Conservation (phyloP, 1,140 invertebrate genomes). For the Sipha flava region DNA sequence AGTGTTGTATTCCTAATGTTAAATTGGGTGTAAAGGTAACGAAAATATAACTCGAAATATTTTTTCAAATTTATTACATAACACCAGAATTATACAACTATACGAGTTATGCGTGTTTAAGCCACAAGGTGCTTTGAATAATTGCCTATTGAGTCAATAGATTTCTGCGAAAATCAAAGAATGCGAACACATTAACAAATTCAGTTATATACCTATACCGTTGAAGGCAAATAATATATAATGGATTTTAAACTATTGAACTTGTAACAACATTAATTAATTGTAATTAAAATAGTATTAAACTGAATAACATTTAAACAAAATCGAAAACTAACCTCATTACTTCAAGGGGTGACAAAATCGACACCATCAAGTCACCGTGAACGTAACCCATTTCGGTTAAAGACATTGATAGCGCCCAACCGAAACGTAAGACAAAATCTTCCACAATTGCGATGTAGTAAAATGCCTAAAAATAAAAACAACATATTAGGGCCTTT, state of each 20-base stretch:
- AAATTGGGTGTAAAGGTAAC: too few relatives aligned
- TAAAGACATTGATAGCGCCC: conserved; percentile 79
- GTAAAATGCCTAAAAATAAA: conserved; percentile 67
- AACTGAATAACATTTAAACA: background rate
- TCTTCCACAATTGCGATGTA: conserved; percentile 97
- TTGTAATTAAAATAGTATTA: too few relatives aligned
- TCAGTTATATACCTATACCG: background rate
- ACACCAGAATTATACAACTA: background rate
- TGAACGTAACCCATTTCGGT: conserved; percentile 72
- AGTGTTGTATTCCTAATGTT: too few relatives aligned
- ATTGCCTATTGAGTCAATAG: background rate
- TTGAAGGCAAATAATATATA: background rate
- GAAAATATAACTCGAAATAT: too few relatives aligned
- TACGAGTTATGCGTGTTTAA: background rate
- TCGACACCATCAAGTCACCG: conserved; percentile 76
- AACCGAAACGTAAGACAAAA: conserved; percentile 84
- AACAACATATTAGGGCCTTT: background rate
- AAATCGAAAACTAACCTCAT: conserved; percentile 59
- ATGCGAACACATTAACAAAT: background rate
- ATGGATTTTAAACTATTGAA: background rate
- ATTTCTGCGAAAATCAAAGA: background rate
- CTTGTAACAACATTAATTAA: too few relatives aligned
- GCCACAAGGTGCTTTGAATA: background rate
- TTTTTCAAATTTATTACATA: too few relatives aligned
- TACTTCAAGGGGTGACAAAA: conserved; percentile 88